Evolutionary conservation across 2,888 invertebrate genomes (phyloP), one percentile per base, ranked within the genome.

Genomic region (Notodonta ziczac): DNA sequence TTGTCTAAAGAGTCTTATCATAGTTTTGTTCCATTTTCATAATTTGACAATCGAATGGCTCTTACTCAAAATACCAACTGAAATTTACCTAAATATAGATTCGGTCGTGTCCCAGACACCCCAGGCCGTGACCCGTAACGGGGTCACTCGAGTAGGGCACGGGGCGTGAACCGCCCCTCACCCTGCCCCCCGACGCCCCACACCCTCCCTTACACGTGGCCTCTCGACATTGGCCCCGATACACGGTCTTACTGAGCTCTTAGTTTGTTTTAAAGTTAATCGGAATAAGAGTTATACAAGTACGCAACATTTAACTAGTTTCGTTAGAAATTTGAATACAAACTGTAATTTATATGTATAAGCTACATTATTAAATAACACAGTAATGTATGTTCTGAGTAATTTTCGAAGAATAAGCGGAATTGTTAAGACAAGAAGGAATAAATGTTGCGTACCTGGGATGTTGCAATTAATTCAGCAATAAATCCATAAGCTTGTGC

Each of bases 61-160:
- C 10, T 9, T 24, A 42, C 10, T 9, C 9, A 12, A 8, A 42
- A 42, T 12, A 10, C 10, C 42, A 42, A 42, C 42, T 10, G 13
- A 46, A 46, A 46, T 46, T 63, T 60, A 66, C 42, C 42, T 46
- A 46, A 46, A 46, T 46, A 65, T 60, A 66, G 70, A 63, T 68
- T 70, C 73, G 35, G 50, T 55, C 13, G 4, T 8, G 57, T 62
- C 54, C 56, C 54, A 63, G 42, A 56, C 56, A 54, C 58, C 61
- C 51, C 53, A 62, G 56, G 54, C 64, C 67, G 44, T 72, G 72
- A 67, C 72, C 72, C 44, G 53, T 13, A 52, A 62, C 60, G 70
- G 67, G 81, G 80, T 81, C 72, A 80, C 46, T 58, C 60, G 63
- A 59, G 55, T 51, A 61, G 78, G 72, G 53, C 71, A 70, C 72